These are phyloP conservation scores for Nibea albiflora DNA, from an alignment of 2,113 vertebrate species.

Conservation along the genomic window DNA sequence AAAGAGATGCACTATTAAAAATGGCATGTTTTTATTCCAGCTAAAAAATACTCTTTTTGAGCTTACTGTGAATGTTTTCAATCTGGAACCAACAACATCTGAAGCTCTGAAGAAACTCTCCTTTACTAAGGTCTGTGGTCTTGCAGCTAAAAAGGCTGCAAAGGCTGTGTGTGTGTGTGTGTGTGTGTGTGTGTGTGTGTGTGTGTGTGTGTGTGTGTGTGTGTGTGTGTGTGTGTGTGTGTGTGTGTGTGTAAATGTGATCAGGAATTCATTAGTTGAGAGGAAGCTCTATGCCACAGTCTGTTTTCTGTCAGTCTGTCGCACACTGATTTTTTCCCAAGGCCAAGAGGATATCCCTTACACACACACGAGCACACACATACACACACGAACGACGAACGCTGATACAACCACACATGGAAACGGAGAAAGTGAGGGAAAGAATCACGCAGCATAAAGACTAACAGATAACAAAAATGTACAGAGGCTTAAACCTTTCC, in stretches of 20 bases:
- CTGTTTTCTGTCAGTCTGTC: constrained; percentile 79
- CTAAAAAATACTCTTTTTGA: background rate
- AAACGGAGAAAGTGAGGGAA: constrained; percentile 38
- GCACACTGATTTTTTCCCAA: constrained; percentile 71
- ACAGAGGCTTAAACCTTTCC: constrained; percentile 2
- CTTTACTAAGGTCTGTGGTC: constrained; percentile 13
- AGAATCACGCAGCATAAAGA: constrained; percentile 9
- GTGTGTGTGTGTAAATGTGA: constrained; percentile 51
- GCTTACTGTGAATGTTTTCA: background rate
- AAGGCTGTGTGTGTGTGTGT: too few species aligned
- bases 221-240: constrained; percentile 33
- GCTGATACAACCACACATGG: constrained; percentile 38
- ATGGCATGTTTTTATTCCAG: background rate
- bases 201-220: constrained; percentile 28
- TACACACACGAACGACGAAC: constrained; percentile 25
- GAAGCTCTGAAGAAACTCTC: constrained; percentile 22
- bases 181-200: background rate
- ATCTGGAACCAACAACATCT: constrained; percentile 28
- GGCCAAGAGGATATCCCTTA: constrained; percentile 79
- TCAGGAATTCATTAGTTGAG: constrained; percentile 78
- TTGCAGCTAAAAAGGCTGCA: constrained; percentile 25
- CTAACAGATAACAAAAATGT: constrained; percentile 5
- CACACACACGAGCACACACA: constrained; percentile 43
- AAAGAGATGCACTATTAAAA: background rate
- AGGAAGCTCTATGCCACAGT: constrained; percentile 74